Base-by-base conservation (phyloP, 2,888 invertebrate species). In the Parelbella ahira region DNA sequence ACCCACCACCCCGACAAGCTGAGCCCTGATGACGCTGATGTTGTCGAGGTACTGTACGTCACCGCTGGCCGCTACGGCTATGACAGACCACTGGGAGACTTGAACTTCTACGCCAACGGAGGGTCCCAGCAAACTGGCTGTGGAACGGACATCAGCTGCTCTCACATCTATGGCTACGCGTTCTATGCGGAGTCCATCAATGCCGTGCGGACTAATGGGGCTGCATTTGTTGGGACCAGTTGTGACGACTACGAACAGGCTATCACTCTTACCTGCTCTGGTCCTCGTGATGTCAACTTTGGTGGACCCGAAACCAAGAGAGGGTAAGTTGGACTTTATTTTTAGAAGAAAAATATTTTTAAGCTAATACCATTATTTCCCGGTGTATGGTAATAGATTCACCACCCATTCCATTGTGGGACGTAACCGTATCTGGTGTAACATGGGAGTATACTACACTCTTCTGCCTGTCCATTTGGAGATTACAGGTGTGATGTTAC, bases 61-160 rank as follows among this genome's bases (percentile, higher is more conserved):
- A 78, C 81, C 1, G 63, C 69, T 18, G 84, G 84, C 0, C 2
- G 20, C 10, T 33, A 54, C 1, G 88, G 87, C 15, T 84, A 83
- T 50, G 84, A 82, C 51, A 34, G 46, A 0, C 81, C 87, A 0
- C 54, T 87, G 6, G 88, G 88, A 5, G 59, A 71, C 47, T 2
- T 86, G 1, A 76, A 88, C 54, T 84, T 87, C 56, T 88, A 82
- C 48, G 51, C 87, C 13, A 86, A 87, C 47, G 84, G 84, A 2
- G 88, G 86, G 4, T 20, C 48, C 1, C n/a, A 20, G 20, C 86
- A 86, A 50, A 47, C 28, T 1, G 76, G 77, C 6, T 88, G 88
- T 44, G 68, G 58, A 2, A 33, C 32, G 0, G 63, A 70, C 10
- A 0, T 37, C 0, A 1, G 28, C 0, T 88, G 88, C 55, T 73